phyloP scores from a whole-genome alignment of 1,140 invertebrate genomes.

The Papilio aristodemus region DNA sequence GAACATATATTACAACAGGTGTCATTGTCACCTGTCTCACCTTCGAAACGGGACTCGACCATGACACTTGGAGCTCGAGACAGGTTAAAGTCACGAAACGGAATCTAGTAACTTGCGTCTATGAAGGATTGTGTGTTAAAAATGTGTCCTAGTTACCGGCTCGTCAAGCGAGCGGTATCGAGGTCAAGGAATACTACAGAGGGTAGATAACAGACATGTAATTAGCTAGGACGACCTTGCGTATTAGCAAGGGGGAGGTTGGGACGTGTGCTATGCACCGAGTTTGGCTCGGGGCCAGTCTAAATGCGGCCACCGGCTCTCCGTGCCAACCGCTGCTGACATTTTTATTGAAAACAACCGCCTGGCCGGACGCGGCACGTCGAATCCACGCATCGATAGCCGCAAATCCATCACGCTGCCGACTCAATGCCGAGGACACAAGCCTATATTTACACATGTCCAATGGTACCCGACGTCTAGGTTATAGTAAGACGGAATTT shows the following conservation, averaged over 20 bases:
- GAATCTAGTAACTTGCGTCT: neutral
- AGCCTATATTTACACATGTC: constrained; percentile 65
- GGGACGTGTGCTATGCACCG: constrained; percentile 66
- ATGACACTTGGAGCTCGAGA: constrained; percentile 4
- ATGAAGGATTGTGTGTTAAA: neutral
- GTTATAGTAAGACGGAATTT: constrained; percentile 39
- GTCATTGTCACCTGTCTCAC: constrained; percentile 32
- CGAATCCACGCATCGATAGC: constrained; percentile 61
- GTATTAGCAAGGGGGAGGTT: constrained; percentile 53
- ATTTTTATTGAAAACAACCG: constrained; percentile 79
- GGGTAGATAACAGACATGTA: constrained; percentile 18
- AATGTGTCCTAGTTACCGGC: neutral
- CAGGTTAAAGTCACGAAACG: constrained; percentile 25
- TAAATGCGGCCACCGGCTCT: constrained; percentile 69
- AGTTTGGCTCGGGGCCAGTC: constrained; percentile 68
- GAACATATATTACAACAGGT: neutral
- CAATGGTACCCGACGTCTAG: constrained; percentile 38
- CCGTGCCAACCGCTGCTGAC: constrained; percentile 70
- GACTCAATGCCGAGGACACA: constrained; percentile 76
- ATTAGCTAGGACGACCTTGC: constrained; percentile 63
- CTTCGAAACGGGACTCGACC: constrained; percentile 18
- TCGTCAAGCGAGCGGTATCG: neutral
- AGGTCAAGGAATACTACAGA: neutral
- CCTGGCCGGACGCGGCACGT: constrained; percentile 60
- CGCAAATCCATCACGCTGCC: constrained; percentile 69